phyloP scores from a whole-genome alignment of 2,113 vertebrate species.

The Albula glossodonta region DNA sequence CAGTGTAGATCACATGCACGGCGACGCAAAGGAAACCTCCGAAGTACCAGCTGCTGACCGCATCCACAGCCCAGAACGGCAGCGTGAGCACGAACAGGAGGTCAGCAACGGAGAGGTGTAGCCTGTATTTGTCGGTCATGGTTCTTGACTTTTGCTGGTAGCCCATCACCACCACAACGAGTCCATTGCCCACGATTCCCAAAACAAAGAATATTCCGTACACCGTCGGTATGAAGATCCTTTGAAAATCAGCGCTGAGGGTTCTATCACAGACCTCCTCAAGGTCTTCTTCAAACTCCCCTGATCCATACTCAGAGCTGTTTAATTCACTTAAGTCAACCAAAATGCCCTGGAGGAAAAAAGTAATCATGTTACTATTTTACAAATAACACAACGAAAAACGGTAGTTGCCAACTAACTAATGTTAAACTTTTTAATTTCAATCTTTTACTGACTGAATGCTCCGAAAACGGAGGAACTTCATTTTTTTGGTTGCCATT shows the following conservation, averaged over 20 bases:
- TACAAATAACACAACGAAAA: not conserved
- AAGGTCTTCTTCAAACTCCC: conserved; percentile 65
- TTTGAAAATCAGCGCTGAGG: conserved; percentile 78
- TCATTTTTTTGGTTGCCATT: too few species aligned
- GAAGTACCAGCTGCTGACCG: conserved; percentile 85
- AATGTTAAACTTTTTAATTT: too few species aligned
- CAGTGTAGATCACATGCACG: conserved; percentile 91
- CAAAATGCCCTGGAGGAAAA: conserved; percentile 60
- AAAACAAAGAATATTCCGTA: conserved; percentile 89
- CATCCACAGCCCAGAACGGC: conserved; percentile 95
- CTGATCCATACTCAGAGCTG: conserved; percentile 74
- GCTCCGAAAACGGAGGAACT: too few species aligned
- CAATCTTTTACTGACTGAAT: too few species aligned
- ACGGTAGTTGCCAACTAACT: not conserved
- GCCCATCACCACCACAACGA: conserved; percentile 94
- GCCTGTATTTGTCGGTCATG: conserved; percentile 93
- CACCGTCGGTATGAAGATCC: conserved; percentile 87
- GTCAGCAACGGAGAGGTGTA: conserved; percentile 95
- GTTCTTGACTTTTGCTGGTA: conserved; percentile 91
- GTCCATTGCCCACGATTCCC: conserved; percentile 90
- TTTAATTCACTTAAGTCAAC: conserved; percentile 67
- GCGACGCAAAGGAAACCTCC: conserved; percentile 82
- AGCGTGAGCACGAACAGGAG: conserved; percentile 93
- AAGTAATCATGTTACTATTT: not conserved
- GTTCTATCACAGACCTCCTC: conserved; percentile 79